These are phyloP conservation scores for Phenganax subtilis DNA, from an alignment of 92 coral and sea anemone genomes.

Conservation along the genomic window DNA sequence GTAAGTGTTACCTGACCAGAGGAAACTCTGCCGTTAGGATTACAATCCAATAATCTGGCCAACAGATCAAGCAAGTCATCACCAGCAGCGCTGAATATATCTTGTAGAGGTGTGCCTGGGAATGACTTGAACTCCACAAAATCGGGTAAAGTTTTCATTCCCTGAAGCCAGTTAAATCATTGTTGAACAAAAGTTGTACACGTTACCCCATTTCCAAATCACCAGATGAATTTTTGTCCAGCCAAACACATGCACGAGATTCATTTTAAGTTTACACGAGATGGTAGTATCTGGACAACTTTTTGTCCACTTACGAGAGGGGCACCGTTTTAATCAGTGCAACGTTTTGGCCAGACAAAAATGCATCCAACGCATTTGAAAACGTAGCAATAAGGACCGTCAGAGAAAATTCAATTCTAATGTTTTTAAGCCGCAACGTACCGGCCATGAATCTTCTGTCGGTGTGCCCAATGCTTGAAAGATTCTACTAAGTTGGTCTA, in stretches of 20 bases:
- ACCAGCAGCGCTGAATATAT: constrained; percentile 92
- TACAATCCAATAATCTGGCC: constrained; percentile 80
- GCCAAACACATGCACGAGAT: no score
- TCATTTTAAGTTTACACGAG: no score
- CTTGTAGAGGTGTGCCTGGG: constrained; percentile 90
- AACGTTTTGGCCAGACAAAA: no score
- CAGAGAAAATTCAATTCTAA: not conserved
- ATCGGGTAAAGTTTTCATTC: constrained; percentile 79
- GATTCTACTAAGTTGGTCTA: constrained; percentile 87
- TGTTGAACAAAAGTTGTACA: not conserved
- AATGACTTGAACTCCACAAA: constrained; percentile 88
- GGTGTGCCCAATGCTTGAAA: constrained; percentile 94
- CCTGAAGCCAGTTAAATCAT: constrained; percentile 43
- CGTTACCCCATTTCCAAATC: no score
- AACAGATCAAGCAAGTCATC: constrained; percentile 85
- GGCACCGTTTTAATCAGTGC: no score
- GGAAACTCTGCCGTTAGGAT: constrained; percentile 87
- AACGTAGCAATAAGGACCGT: no score
- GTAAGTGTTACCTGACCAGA: constrained; percentile 67
- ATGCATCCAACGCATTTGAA: no score
- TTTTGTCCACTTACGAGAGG: no score
- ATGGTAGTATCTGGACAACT: no score
- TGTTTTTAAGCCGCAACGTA: constrained; percentile 35
- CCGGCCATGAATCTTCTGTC: constrained; percentile 95
- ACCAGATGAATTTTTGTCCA: no score